Evolutionary conservation across 1,140 invertebrate genomes (phyloP).

Genomic region (Metopolophium dirhodum): DNA sequence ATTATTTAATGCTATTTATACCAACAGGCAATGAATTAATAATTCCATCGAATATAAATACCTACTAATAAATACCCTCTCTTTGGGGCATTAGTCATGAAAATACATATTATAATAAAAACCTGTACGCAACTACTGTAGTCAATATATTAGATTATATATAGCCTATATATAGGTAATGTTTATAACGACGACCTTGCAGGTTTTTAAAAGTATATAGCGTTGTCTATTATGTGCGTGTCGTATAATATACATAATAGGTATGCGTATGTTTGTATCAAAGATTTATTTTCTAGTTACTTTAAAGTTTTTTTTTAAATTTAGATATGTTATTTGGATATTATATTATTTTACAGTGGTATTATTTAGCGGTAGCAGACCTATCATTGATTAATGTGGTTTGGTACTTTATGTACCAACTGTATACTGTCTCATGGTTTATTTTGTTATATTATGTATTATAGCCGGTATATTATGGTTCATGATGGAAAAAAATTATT

Average conservation of each 20-base stretch:
- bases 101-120: neutral
- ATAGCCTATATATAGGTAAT: neutral
- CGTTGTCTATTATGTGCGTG: neutral
- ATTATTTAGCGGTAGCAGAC: neutral
- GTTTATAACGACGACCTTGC: neutral
- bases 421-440: neutral
- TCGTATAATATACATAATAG: neutral
- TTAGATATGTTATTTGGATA: neutral
- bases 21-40: neutral
- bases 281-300: neutral
- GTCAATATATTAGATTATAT: neutral
- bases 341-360: neutral
- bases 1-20: conserved; percentile 6
- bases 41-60: neutral
- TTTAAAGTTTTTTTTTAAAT: neutral
- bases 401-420: neutral
- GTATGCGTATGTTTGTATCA: neutral
- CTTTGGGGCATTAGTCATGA: neutral
- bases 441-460: neutral
- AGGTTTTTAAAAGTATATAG: neutral
- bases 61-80: neutral
- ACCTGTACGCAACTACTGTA: neutral
- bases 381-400: neutral
- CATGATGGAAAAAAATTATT: neutral
- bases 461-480: neutral